These are phyloP conservation scores for Tachina grossa DNA, from an alignment of 2,888 invertebrate genomes.

Conservation along the genomic window DNA sequence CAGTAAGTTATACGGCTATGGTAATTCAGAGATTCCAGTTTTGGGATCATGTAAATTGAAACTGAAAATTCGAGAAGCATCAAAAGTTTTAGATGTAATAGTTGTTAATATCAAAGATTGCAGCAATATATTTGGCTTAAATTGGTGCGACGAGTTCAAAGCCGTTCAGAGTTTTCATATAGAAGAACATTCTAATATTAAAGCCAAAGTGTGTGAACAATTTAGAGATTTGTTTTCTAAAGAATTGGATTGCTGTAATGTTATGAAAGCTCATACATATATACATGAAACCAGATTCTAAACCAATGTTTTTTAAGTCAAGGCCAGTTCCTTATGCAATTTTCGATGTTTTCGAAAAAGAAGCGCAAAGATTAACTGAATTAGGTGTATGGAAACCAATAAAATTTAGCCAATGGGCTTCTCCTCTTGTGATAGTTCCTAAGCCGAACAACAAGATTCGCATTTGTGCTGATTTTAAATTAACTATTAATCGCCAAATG, in stretches of 20 bases:
- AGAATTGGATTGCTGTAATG: background rate
- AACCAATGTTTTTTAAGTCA: slow-evolving; percentile 9
- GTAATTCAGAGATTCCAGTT: too few species aligned
- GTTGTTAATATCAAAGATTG: too few species aligned
- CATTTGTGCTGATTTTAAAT: too few species aligned
- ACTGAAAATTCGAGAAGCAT: too few species aligned
- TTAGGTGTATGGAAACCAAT: too few species aligned
- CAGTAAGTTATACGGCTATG: too few species aligned
- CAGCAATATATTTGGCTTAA: slow-evolving; percentile 17
- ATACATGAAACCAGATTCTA: background rate
- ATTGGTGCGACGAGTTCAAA: slow-evolving; percentile 13
- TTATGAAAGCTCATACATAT: background rate
- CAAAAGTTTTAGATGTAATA: too few species aligned
- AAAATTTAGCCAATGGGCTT: too few species aligned
- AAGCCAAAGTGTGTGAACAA: background rate
- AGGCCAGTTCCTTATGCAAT: slow-evolving; percentile 5
- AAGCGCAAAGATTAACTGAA: background rate
- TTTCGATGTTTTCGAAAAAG: background rate
- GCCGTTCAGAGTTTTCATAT: slow-evolving; percentile 12
- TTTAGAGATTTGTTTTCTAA: slow-evolving; percentile 3
- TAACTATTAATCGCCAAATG: too few species aligned
- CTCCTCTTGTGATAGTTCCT: too few species aligned
- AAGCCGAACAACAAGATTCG: too few species aligned
- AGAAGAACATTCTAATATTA: background rate
- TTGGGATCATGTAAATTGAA: too few species aligned